Evolutionary conservation across 2,888 invertebrate genomes (phyloP).

Genomic region (Erebia epiphron): DNA sequence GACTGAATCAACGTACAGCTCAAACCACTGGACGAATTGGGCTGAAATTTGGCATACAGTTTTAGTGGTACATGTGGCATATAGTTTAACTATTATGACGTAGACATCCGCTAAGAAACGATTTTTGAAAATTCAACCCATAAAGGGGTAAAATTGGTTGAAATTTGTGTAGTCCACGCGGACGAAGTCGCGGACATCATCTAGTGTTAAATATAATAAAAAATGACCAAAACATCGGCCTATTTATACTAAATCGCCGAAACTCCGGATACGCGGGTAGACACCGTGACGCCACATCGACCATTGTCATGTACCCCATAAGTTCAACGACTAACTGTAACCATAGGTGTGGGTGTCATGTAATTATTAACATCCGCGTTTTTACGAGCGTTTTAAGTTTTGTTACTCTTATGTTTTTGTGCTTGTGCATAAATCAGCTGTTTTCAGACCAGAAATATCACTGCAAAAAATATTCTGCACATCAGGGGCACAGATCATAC

Average conservation of each 20-base stretch:
- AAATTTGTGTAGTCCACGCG: too few species aligned
- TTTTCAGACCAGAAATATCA: background rate
- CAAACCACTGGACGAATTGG: too few species aligned
- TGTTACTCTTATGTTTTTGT: background rate
- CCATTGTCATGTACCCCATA: slow-evolving; percentile 33
- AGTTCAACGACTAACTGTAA: slow-evolving; percentile 37
- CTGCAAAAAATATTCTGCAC: background rate
- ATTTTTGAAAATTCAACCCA: too few species aligned
- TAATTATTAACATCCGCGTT: slow-evolving; percentile 30
- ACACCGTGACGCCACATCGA: slow-evolving; percentile 36
- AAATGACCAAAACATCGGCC: background rate
- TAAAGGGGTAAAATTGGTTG: too few species aligned
- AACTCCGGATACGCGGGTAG: slow-evolving; percentile 35
- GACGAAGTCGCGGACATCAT: too few species aligned
- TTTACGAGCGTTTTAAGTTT: background rate
- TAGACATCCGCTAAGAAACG: too few species aligned
- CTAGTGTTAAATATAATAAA: too few species aligned
- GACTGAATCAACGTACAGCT: too few species aligned
- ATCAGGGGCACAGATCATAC: too few species aligned
- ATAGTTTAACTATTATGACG: too few species aligned
- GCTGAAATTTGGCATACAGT: too few species aligned
- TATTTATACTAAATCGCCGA: slow-evolving; percentile 8
- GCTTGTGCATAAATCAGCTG: background rate
- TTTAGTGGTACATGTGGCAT: too few species aligned
- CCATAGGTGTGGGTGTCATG: slow-evolving; percentile 4